phyloP scores from a whole-genome alignment of 2,888 invertebrate species.

The Bruchidius siliquastri region DNA sequence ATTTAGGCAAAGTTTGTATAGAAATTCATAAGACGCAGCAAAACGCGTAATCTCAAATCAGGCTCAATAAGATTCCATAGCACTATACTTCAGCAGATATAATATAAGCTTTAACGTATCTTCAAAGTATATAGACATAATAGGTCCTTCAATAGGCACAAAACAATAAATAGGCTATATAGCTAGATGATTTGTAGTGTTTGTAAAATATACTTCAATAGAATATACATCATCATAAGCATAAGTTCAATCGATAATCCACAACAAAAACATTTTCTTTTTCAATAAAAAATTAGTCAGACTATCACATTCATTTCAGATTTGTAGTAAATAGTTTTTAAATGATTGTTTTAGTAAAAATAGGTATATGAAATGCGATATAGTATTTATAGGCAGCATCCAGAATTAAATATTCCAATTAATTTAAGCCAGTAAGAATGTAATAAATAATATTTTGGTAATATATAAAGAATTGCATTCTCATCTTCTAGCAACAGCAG shows the following conservation, averaged over 20 bases:
- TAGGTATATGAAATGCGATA: too few relatives aligned
- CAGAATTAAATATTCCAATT: too few relatives aligned
- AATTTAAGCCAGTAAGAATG: too few relatives aligned
- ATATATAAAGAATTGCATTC: background rate
- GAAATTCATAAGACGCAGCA: background rate
- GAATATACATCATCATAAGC: background rate
- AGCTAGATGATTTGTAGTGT: background rate
- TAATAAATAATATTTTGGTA: background rate
- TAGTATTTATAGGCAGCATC: too few relatives aligned
- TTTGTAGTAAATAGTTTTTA: too few relatives aligned
- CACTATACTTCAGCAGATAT: background rate
- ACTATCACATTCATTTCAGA: too few relatives aligned
- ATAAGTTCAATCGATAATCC: too few relatives aligned
- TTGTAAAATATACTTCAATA: background rate
- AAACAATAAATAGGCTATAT: background rate
- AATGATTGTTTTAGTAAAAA: too few relatives aligned
- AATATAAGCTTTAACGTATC: background rate
- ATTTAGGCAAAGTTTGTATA: background rate
- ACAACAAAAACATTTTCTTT: too few relatives aligned
- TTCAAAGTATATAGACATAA: background rate
- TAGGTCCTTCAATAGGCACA: background rate
- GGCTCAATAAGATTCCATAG: background rate
- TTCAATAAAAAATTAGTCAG: too few relatives aligned
- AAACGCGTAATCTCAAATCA: background rate
- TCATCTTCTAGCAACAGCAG: background rate